A percentile compares a stretch with the other conserved stretches of the same genome.
phyloP scores from a whole-genome alignment of 2,113 vertebrate species.

The Chaetops frenatus region DNA sequence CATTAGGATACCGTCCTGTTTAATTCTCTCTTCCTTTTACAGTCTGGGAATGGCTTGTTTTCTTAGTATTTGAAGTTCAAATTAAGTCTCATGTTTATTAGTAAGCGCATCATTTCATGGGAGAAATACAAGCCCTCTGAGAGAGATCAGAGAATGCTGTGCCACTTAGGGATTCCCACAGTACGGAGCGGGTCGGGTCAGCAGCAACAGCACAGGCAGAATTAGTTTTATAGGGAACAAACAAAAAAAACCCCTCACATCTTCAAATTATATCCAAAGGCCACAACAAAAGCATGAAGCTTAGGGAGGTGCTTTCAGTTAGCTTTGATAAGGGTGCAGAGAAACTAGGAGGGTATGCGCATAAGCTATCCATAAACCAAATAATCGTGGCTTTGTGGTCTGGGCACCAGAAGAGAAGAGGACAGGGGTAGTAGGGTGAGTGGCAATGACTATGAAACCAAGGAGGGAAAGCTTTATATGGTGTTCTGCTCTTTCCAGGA shows the following conservation, averaged over 20 bases:
- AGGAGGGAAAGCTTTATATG: not conserved
- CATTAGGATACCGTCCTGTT: constrained; percentile 8
- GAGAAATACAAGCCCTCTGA: not conserved
- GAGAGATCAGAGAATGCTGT: constrained; percentile 3
- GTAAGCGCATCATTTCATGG: not conserved
- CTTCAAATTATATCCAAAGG: not conserved
- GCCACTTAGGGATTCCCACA: not conserved
- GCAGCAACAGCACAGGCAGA: not conserved
- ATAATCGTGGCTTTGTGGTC: not conserved
- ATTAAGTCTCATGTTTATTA: constrained; percentile 55
- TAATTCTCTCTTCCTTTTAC: constrained; percentile 9
- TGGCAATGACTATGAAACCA: not conserved
- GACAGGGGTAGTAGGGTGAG: not conserved
- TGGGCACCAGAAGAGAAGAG: not conserved
- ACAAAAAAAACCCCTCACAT: not conserved
- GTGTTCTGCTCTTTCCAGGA: not conserved
- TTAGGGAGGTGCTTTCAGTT: not conserved
- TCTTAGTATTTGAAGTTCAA: constrained; percentile 53
- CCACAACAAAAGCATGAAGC: not conserved
- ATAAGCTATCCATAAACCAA: not conserved
- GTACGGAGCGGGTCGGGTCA: rapidly evolving
- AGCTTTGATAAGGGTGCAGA: not conserved
- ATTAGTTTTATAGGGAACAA: not conserved
- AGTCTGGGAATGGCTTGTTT: constrained; percentile 2
- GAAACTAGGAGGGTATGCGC: not conserved